Evolutionary conservation across 2,113 vertebrate species (phyloP).

Genomic region (Pipra filicauda): DNA sequence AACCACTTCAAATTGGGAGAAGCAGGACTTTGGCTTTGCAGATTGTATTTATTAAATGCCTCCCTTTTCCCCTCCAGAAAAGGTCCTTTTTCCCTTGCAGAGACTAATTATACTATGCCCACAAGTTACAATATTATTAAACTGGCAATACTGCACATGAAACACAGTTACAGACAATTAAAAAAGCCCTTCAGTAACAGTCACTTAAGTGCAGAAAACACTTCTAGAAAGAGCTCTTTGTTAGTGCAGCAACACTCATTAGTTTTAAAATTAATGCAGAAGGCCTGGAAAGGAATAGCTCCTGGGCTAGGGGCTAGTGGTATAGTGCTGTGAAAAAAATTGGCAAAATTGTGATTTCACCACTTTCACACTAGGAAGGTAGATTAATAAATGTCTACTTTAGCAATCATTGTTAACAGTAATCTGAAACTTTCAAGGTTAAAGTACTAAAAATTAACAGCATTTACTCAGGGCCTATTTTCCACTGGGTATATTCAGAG

Average conservation of each 20-base stretch:
- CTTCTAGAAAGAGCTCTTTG: not conserved
- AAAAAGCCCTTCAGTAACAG: not conserved
- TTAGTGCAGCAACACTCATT: not conserved
- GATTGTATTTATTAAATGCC: not conserved
- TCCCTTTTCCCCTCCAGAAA: not conserved
- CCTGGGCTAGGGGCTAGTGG: no score
- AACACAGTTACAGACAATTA: not conserved
- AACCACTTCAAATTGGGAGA: not conserved
- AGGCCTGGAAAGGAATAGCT: not conserved
- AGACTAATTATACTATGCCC: slow-evolving; percentile 24
- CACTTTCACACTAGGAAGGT: not conserved
- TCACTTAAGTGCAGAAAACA: not conserved
- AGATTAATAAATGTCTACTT: not conserved
- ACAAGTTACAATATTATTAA: slow-evolving; percentile 33
- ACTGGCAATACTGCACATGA: not conserved
- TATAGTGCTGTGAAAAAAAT: not conserved
- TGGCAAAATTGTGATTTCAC: not conserved
- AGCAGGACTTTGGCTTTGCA: not conserved
- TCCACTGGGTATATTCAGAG: not conserved
- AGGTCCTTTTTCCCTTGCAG: not conserved
- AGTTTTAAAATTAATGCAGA: slow-evolving; percentile 5
- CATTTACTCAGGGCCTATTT: not conserved
- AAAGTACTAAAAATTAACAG: not conserved
- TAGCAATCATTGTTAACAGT: not conserved
- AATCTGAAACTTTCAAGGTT: not conserved